Conservation (phyloP, 2,113 vertebrate genomes). For the Hystrix cristata region DNA sequence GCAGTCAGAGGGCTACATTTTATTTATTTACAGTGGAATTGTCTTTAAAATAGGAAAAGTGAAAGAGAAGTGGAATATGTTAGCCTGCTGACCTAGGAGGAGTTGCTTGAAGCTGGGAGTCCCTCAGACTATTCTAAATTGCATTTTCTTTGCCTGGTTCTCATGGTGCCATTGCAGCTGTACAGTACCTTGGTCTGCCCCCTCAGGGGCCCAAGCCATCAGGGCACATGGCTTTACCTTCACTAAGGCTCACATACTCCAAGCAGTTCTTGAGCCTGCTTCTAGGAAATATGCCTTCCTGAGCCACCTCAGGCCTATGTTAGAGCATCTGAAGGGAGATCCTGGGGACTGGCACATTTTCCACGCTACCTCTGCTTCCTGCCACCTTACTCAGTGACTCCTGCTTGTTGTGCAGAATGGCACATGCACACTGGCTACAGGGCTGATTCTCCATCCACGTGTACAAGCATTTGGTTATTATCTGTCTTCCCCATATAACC, state of each 20-base stretch:
- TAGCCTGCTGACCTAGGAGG: neutral
- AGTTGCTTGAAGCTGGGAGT: neutral
- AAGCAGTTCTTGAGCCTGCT: neutral
- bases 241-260: neutral
- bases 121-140: neutral
- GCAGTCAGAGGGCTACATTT: neutral
- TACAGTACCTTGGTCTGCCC: rapidly evolving
- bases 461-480: neutral
- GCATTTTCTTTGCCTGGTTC: neutral
- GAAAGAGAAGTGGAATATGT: neutral
- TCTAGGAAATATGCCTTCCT: neutral
- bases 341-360: neutral
- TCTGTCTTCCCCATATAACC: neutral
- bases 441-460: neutral
- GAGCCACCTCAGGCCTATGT: neutral
- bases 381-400: neutral
- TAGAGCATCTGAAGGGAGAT: neutral
- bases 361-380: neutral
- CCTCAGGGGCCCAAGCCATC: neutral
- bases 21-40: neutral
- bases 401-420: neutral
- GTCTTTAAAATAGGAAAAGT: neutral
- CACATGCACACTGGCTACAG: neutral
- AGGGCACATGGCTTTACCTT: too few relatives aligned
- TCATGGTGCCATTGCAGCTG: neutral